Percentiles rank a stretch among this genome's conserved stretches.
Conservation (phyloP, 2,113 vertebrate genomes). For the Chitala chitala region DNA sequence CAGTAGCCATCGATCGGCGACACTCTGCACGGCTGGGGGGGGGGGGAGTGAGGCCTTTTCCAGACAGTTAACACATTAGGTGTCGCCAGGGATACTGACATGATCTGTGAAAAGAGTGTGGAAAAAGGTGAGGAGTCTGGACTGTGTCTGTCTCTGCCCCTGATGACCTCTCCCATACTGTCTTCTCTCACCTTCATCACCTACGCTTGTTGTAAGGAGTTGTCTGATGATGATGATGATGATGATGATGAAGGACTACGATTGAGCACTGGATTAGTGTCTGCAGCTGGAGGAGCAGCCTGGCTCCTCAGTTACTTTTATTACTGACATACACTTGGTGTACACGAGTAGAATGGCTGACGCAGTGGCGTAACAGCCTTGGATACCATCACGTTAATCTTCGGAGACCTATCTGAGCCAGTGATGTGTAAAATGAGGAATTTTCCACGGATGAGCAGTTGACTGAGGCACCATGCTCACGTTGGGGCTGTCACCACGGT, state of each 20-base stretch:
- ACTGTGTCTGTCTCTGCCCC: background rate
- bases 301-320: background rate
- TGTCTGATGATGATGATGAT: too few relatives aligned
- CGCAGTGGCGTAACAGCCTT: conserved; percentile 40
- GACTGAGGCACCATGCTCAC: conserved; percentile 23
- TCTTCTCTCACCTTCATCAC: too few relatives aligned
- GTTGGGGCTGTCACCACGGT: background rate
- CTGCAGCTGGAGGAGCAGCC: background rate
- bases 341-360: conserved; percentile 2
- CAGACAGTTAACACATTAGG: conserved; percentile 39
- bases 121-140: background rate
- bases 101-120: background rate
- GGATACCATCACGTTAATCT: conserved; percentile 36
- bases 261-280: too few relatives aligned
- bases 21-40: conserved; percentile 14
- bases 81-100: background rate
- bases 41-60: conserved; percentile 37
- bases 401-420: conserved; percentile 46
- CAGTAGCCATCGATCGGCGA: conserved; percentile 69
- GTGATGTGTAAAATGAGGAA: conserved; percentile 63
- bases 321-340: background rate
- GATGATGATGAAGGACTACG: too few relatives aligned
- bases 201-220: too few relatives aligned
- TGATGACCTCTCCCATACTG: too few relatives aligned
- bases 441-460: conserved; percentile 43